Percentiles rank a stretch among this genome's conserved stretches.
phyloP scores from a whole-genome alignment of 2,113 vertebrate species.

The Paradisaea rubra region DNA sequence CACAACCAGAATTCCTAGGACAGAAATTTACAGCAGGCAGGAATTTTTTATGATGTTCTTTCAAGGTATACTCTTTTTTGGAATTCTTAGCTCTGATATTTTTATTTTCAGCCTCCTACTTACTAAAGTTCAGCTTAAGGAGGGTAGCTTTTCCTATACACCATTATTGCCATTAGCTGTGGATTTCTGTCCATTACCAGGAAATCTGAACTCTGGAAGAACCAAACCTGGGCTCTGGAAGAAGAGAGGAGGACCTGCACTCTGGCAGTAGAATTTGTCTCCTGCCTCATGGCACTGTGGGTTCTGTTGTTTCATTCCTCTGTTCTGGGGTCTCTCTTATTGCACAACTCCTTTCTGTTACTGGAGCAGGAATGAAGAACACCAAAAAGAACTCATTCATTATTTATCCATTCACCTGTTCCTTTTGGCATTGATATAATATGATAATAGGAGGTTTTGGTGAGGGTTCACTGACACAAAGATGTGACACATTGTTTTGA shows the following conservation, averaged over 20 bases:
- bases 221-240: neutral
- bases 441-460: neutral
- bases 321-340: accelerated
- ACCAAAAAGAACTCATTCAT: neutral
- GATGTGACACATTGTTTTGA: neutral
- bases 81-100: neutral
- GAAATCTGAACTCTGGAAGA: neutral
- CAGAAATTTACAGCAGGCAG: neutral
- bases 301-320: neutral
- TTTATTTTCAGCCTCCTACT: neutral
- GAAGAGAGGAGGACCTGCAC: neutral
- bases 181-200: neutral
- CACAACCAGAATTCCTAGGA: neutral
- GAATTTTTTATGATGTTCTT: neutral
- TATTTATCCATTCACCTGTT: neutral
- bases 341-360: neutral
- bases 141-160: neutral
- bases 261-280: neutral
- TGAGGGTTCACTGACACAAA: neutral
- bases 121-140: neutral
- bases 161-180: neutral
- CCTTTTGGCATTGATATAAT: neutral
- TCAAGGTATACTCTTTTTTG: neutral
- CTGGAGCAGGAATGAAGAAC: neutral
- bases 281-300: neutral